Evolutionary conservation across 2,113 vertebrate genomes (phyloP).

Genomic region (Strigops habroptila): DNA sequence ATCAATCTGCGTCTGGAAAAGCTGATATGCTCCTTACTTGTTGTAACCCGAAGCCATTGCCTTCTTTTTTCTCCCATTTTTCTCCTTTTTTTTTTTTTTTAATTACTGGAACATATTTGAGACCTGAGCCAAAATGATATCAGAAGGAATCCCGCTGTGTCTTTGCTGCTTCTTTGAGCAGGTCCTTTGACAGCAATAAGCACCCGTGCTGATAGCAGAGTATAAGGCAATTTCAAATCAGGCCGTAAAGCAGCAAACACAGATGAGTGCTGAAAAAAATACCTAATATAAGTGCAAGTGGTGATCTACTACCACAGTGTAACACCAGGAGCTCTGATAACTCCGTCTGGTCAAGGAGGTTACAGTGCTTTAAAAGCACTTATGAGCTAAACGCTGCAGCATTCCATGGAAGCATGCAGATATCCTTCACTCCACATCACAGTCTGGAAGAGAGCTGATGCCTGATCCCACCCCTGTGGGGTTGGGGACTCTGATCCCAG

Average conservation of each 20-base stretch:
- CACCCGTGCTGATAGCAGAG: neutral
- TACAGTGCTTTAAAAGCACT: neutral
- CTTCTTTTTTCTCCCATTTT: neutral
- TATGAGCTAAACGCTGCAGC: neutral
- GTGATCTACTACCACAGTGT: neutral
- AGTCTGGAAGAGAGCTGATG: neutral
- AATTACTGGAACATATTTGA: constrained; percentile 43
- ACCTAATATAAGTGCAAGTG: neutral
- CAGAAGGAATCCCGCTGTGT: constrained; percentile 6
- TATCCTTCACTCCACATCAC: neutral
- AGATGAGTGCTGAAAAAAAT: neutral
- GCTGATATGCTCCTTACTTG: constrained; percentile 21
- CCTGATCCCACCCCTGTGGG: neutral
- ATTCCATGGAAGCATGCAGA: neutral
- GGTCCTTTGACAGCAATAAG: constrained; percentile 2
- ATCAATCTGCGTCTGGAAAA: constrained; percentile 29
- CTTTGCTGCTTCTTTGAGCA: neutral
- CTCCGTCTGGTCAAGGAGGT: neutral
- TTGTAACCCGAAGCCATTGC: constrained; percentile 33
- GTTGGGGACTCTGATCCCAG: neutral
- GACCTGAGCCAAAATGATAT: constrained; percentile 35
- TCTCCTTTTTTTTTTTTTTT: neutral
- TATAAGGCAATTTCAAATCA: neutral
- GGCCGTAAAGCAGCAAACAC: neutral
- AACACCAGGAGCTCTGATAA: neutral